Evolutionary conservation across 2,113 vertebrate species (phyloP), one percentile per base, ranked within the genome.

Genomic region (Leiothrix lutea): DNA sequence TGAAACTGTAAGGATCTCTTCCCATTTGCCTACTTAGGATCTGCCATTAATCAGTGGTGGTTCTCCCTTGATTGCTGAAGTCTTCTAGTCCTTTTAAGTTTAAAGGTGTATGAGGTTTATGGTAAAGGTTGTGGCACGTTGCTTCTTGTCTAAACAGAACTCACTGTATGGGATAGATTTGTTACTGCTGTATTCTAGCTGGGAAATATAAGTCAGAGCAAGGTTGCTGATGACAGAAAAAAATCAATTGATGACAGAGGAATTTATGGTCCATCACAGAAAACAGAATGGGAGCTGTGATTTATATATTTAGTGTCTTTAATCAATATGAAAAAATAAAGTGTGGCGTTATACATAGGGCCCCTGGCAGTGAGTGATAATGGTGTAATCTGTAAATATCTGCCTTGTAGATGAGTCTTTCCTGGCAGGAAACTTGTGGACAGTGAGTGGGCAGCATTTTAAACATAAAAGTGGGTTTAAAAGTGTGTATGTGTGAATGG

Each of bases 241-340:
- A 91, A 96, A 96, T 95, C 94, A 96, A 47, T 61, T 51, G 48
- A 75, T 93, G 89, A 77, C 94, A 96, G 86, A 82, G 56, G 85
- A 82, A 97, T 97, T 96, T 97, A 96, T 94, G 70, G 54, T 60
- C 73, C 48, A 36, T 86, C 91, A 70, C 56, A 92, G 66, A 61
- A 94, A 93, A 74, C 69, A 90, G 91, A 95, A 82, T 71, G 45
- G 81, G 62, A 89, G 15, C 69, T 83, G 72, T 94, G 93, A 95
- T 95, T 97, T 95, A 87, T 93, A 71, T 92, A 92, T 97, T 95
- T 94, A 94, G 96, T 92, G 93, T 38, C 44, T 93, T 96, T 94
- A 94, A 95, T 95, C 96, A 90, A 92, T 90, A 80, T 57, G 26
- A 82, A 95, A 93, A 95, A 96, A 86, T 83, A 64, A 91, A 91